These are phyloP conservation scores for Aurelia sp. DNA, from an alignment of 30 jellyfish, hydroid and myxozoan species.

Conservation along the genomic window DNA sequence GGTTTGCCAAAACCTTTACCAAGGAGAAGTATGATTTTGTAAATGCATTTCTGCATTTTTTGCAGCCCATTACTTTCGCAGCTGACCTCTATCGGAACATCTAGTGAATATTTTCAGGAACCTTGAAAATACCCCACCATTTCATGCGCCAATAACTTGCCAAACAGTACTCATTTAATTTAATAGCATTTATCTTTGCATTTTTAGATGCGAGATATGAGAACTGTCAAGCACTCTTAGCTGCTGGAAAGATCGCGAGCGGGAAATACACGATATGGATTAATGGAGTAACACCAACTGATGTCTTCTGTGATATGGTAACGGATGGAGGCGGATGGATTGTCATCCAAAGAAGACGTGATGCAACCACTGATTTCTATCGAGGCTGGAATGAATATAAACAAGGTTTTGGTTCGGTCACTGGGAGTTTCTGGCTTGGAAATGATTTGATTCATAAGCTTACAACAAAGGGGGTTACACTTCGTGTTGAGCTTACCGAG, in stretches of 20 bases:
- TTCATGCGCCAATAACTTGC: too few relatives aligned
- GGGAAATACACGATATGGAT: slow-evolving; percentile 41
- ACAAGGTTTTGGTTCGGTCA: slow-evolving; percentile 47
- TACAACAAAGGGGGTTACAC: slow-evolving; percentile 19
- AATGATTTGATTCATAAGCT: slow-evolving; percentile 32
- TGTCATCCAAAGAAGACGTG: slow-evolving; percentile 50
- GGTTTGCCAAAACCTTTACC: too few relatives aligned
- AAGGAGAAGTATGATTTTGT: too few relatives aligned
- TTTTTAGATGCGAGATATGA: neutral
- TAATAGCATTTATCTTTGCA: too few relatives aligned
- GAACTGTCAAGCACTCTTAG: slow-evolving; percentile 26
- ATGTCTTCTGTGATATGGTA: slow-evolving; percentile 42
- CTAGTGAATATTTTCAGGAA: too few relatives aligned
- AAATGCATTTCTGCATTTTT: too few relatives aligned
- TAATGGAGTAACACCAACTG: slow-evolving; percentile 10
- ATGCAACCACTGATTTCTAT: slow-evolving; percentile 22
- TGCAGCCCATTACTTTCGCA: too few relatives aligned
- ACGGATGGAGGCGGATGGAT: slow-evolving; percentile 74
- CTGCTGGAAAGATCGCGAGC: slow-evolving; percentile 24
- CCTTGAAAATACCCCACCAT: too few relatives aligned
- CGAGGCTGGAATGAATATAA: slow-evolving; percentile 53
- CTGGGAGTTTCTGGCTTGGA: slow-evolving; percentile 59
- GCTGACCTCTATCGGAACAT: too few relatives aligned
- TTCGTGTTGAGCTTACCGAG: slow-evolving; percentile 39
- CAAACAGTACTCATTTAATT: too few relatives aligned